Evolutionary conservation across 1,140 invertebrate genomes (phyloP), one percentile per base, ranked within the genome.

Genomic region (Euura lappo): DNA sequence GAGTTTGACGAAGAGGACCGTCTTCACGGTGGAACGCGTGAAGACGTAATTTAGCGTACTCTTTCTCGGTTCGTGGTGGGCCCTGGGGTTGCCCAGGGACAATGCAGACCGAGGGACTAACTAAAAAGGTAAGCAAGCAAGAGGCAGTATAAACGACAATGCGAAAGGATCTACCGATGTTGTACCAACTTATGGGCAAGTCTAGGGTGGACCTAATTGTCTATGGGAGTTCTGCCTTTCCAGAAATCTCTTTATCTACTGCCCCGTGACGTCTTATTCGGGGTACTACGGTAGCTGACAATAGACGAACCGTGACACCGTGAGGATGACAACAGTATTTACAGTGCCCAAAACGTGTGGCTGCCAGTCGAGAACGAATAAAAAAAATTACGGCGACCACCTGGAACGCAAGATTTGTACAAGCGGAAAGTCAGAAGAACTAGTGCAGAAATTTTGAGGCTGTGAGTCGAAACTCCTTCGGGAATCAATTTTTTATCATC

Each of bases 181-280:
- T 83, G 81, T 76, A 71, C 75, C 80, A 85, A 86, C 81, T 83
- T 80, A 67, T 72, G 78, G 79, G 79, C 78, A 82, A 83, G 78
- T 76, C 8, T 60, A 60, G 79, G 73, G 78, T 79, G 79, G 83
- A 83, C 84, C 78, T 80, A 80, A 81, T 83, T 84, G 83, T 82
- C 76, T 77, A 76, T 73, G 79, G 72, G 77, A 64, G 11, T 73
- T 8, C 71, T 71, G 73, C 74, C 74, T 77, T 72, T 66, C 45
- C 46, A 13, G 64, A 73, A 70, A 70, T 70, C 64, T 69, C 68
- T 75, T 70, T 69, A 75, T 72, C 45, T 69, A 51, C 45, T 69
- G 10, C 71, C 74, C 51, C 74, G 74, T 77, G 76, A 81, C 78
- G 74, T 83, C 76, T 78, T 78, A 71, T 76, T 80, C 77, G 76